Base-by-base conservation (phyloP, 2,113 vertebrate genomes). In the Aviceda subcristata region DNA sequence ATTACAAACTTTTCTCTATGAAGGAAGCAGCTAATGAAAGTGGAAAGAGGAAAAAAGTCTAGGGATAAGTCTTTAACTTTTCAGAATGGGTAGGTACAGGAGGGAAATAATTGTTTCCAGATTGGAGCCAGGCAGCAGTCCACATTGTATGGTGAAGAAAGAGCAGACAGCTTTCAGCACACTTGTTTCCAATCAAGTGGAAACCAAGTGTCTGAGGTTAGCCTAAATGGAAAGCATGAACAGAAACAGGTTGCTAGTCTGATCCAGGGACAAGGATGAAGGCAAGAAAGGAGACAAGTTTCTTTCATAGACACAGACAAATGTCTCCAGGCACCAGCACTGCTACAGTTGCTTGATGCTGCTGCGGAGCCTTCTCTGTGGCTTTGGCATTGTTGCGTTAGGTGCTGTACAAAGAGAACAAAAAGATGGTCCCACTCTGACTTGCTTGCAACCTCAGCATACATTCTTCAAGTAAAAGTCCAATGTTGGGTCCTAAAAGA, bases 101-200 rank as follows among this genome's bases (percentile, higher is more conserved):
- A 90, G 80, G 43, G 57, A 91, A 92, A 79, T 94, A 92, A 92
- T 82, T 81, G 84, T 75, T 96, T 95, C 69, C 92, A 97, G 89
- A 45, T n/a, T 3, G 27, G 39, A 79, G 66, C 24, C 60, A 89
- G 83, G 88, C 86, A 95, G 66, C 69, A 53, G 73, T 81, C 67
- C 86, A 69, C 60, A 30, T 5, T 48, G 62, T 53, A 36, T 3
- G 38, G 73, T 17, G 56, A 85, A 87, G 79, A 91, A 78, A 48
- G 39, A 60, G 46, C 66, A 96, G 80, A 43, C 36, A 45, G 81
- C 62, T 81, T 90, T 85, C 69, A 75, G 76, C 88, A 75, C 66
- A 57, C 83, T 68, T 86, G 75, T 87, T 95, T 95, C 71, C 84
- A 92, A 21, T 78, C 76, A 78, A 88, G 48, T 76, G 80, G 84